phyloP scores from a whole-genome alignment of 1,140 invertebrate species.

The Psilanteris sp. region DNA sequence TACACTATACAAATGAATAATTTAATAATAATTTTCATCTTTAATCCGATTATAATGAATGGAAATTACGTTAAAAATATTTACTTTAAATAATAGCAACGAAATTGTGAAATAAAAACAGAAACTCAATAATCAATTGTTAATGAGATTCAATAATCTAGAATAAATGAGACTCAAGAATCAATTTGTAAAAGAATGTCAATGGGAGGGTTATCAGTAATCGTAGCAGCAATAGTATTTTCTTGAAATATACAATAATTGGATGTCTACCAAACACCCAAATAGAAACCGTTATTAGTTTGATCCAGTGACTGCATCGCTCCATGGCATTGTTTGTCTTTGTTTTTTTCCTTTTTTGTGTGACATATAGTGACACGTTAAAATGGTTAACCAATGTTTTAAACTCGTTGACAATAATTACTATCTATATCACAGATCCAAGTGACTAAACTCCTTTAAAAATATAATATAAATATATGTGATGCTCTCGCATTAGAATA shows the following conservation, averaged over 20 bases:
- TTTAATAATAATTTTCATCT: too few species aligned
- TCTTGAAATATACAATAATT: slow-evolving; percentile 36
- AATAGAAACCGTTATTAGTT: slow-evolving; percentile 67
- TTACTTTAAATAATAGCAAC: slow-evolving; percentile 41
- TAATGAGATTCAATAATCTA: too few species aligned
- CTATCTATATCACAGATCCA: slow-evolving; percentile 81
- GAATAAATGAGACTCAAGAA: slow-evolving; percentile 1
- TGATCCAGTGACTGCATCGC: slow-evolving; percentile 68
- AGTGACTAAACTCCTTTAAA: slow-evolving; percentile 81
- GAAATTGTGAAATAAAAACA: background rate
- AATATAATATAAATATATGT: slow-evolving; percentile 80
- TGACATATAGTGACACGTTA: slow-evolving; percentile 69
- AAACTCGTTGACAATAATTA: slow-evolving; percentile 80
- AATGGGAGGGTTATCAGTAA: slow-evolving; percentile 28
- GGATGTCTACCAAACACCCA: slow-evolving; percentile 74
- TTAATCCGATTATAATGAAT: too few species aligned
- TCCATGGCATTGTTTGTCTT: slow-evolving; percentile 71
- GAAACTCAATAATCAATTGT: too few species aligned
- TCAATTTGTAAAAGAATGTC: slow-evolving; percentile 28
- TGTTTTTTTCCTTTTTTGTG: slow-evolving; percentile 62
- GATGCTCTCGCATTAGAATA: slow-evolving; percentile 73
- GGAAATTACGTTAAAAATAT: slow-evolving; percentile 15
- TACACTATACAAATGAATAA: too few species aligned
- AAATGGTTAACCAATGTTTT: slow-evolving; percentile 79
- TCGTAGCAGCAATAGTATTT: slow-evolving; percentile 54